Percentiles rank a stretch among this genome's conserved stretches.
Evolutionary conservation across 2,113 vertebrate genomes (phyloP).

Genomic region (Macquaria ambigua): DNA sequence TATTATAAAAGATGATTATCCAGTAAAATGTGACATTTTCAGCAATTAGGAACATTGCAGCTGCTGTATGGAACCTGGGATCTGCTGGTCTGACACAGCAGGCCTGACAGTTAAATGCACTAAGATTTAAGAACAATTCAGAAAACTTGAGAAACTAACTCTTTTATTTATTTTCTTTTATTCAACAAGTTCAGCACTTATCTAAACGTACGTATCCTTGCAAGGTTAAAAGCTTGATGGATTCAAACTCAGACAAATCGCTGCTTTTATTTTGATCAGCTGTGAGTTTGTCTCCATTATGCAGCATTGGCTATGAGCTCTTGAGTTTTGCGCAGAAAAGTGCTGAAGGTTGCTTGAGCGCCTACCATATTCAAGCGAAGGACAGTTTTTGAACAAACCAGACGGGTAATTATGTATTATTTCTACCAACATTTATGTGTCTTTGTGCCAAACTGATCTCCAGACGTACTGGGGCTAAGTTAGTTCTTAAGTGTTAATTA

Average conservation of each 20-base stretch:
- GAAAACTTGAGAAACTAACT: constrained; percentile 46
- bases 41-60: constrained; percentile 37
- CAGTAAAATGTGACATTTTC: constrained; percentile 57
- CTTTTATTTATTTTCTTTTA: too few species aligned
- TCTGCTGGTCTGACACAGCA: constrained; percentile 22
- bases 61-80: constrained; percentile 18
- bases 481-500: constrained; percentile 43
- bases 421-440: constrained; percentile 43
- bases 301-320: constrained; percentile 10
- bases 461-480: constrained; percentile 38
- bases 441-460: constrained; percentile 40
- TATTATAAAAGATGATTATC: constrained; percentile 50
- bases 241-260: constrained; percentile 55
- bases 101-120: constrained; percentile 15
- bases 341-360: constrained; percentile 56
- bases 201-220: constrained; percentile 47
- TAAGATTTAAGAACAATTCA: constrained; percentile 50
- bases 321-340: constrained; percentile 22
- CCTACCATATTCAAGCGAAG: constrained; percentile 45
- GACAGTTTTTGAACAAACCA: constrained; percentile 50
- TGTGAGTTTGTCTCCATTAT: constrained; percentile 59
- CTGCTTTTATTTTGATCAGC: constrained; percentile 52
- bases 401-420: constrained; percentile 50
- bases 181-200: constrained; percentile 45
- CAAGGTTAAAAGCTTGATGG: constrained; percentile 62